phyloP scores from a whole-genome alignment of 1,140 invertebrate genomes.

The Lucilia sericata region DNA sequence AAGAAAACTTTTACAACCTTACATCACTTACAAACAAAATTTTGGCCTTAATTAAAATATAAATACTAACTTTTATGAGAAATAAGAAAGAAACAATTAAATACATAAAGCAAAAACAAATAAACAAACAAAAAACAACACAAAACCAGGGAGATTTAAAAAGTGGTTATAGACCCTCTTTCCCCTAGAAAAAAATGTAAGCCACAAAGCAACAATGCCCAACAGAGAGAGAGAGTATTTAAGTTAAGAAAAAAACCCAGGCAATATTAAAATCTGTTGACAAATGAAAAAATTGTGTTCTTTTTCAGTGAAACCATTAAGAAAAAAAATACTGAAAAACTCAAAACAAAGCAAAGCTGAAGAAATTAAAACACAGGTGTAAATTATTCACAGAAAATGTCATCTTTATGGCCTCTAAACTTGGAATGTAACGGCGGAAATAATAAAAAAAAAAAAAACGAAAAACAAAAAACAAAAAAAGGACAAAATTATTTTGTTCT shows the following conservation, averaged over 20 bases:
- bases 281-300: neutral
- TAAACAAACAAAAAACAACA: neutral
- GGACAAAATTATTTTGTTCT: too few species aligned
- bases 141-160: neutral
- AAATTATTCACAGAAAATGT: neutral
- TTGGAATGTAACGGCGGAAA: too few species aligned
- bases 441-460: too few species aligned
- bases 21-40: neutral
- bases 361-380: slow-evolving; percentile 2
- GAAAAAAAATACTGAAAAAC: too few species aligned
- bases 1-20: neutral
- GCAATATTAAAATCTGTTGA: neutral
- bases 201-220: neutral
- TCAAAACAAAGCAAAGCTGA: neutral
- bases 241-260: neutral
- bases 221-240: neutral
- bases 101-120: neutral
- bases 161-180: too few species aligned
- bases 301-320: neutral
- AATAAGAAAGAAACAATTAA: neutral
- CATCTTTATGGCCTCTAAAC: neutral
- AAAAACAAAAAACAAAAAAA: too few species aligned
- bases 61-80: neutral
- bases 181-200: neutral
- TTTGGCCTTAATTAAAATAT: neutral